A percentile compares a stretch with the other conserved stretches of the same genome.
phyloP scores from a whole-genome alignment of 2,888 invertebrate genomes.

The Apamea anceps region DNA sequence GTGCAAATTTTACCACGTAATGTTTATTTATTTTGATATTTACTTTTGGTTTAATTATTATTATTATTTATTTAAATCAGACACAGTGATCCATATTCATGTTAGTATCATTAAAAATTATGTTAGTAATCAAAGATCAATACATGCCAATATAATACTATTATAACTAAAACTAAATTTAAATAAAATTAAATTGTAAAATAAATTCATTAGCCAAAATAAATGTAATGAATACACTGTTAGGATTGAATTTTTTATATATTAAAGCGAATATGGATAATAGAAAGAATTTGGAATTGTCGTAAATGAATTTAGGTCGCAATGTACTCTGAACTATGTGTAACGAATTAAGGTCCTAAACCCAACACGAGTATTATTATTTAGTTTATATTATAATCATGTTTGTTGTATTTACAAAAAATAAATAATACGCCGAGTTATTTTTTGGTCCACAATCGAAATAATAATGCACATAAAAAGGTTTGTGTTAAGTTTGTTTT shows the following conservation, averaged over 20 bases:
- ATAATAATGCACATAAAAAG: not conserved
- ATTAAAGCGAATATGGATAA: not conserved
- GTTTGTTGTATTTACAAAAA: not conserved
- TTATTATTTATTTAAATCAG: too few relatives aligned
- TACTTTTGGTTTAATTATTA: not conserved
- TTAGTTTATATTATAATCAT: not conserved
- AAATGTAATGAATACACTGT: not conserved
- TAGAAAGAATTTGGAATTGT: not conserved
- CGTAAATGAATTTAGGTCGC: too few relatives aligned
- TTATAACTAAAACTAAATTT: too few relatives aligned
- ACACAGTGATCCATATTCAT: too few relatives aligned
- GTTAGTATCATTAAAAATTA: too few relatives aligned
- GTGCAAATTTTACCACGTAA: conserved; percentile 51
- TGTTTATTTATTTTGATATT: conserved; percentile 9
- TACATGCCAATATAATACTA: too few relatives aligned
- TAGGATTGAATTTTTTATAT: not conserved
- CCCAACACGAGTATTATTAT: not conserved
- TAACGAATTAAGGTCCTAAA: not conserved
- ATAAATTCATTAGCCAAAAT: too few relatives aligned
- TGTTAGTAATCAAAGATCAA: too few relatives aligned
- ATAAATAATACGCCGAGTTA: too few relatives aligned
- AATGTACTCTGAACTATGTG: not conserved
- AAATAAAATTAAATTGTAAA: too few relatives aligned
- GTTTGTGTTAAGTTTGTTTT: too few relatives aligned
- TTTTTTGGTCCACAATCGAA: not conserved